These are phyloP conservation scores for Tamias sibiricus DNA, from an alignment of 2,113 vertebrate genomes.

Conservation along the genomic window DNA sequence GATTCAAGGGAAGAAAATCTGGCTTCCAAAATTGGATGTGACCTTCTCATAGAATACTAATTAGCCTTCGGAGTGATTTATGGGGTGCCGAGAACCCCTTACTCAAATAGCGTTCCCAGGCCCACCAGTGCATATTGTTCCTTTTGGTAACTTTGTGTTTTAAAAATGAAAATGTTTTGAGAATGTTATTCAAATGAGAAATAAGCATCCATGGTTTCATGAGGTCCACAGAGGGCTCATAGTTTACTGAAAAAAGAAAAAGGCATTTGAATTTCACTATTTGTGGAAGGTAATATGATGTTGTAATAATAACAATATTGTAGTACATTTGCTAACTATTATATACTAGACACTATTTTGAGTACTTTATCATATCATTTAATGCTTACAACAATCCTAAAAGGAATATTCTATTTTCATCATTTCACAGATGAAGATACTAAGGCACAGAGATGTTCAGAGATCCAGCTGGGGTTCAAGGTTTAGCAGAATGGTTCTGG, in stretches of 20 bases:
- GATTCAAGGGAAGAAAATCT: constrained; percentile 54
- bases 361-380: background rate
- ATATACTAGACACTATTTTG: background rate
- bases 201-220: background rate
- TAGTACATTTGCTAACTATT: background rate
- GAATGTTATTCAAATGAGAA: background rate
- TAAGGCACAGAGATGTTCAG: background rate
- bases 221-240: background rate
- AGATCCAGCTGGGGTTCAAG: background rate
- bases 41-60: constrained; percentile 40
- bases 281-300: background rate
- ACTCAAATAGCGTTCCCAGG: background rate
- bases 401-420: background rate
- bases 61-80: constrained; percentile 55
- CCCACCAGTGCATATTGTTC: background rate
- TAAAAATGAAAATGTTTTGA: constrained; percentile 5
- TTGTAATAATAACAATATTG: background rate
- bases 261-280: background rate
- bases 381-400: background rate
- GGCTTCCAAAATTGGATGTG: constrained; percentile 54
- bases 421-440: background rate
- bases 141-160: background rate
- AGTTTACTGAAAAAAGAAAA: background rate
- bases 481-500: background rate
- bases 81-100: background rate